These are phyloP conservation scores for Austrofundulus limnaeus DNA, from an alignment of 2,113 vertebrate species.

Conservation along the genomic window DNA sequence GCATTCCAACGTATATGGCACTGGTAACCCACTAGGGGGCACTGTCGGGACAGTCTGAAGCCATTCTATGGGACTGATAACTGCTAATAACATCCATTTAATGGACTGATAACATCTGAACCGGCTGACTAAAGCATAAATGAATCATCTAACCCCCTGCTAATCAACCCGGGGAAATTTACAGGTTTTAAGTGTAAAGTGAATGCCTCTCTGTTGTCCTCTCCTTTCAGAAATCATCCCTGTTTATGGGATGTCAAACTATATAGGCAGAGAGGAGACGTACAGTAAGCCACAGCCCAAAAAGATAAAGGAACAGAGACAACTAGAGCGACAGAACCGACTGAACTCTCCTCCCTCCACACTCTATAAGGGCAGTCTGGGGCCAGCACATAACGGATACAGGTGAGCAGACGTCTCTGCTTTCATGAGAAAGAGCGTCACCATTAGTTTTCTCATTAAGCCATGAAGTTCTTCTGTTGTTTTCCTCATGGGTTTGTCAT, in stretches of 20 bases:
- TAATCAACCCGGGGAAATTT: too few relatives aligned
- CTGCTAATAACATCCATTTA: too few relatives aligned
- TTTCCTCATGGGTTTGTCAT: background rate
- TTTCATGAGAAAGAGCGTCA: background rate
- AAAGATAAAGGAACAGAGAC: constrained; percentile 89
- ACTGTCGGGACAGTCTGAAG: too few relatives aligned
- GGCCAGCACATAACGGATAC: constrained; percentile 87
- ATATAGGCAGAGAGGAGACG: constrained; percentile 90
- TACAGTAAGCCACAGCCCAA: constrained; percentile 95
- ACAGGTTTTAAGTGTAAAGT: background rate
- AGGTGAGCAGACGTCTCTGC: constrained; percentile 55
- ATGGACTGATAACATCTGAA: too few relatives aligned
- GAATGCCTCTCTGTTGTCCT: background rate
- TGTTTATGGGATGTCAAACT: constrained; percentile 95
- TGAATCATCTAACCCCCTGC: too few relatives aligned
- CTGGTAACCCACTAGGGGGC: too few relatives aligned
- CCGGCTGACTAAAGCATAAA: too few relatives aligned
- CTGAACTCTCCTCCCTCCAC: constrained; percentile 92
- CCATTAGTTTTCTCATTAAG: background rate
- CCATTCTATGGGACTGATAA: too few relatives aligned
- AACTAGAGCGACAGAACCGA: constrained; percentile 92
- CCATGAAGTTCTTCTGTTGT: background rate
- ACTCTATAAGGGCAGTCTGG: constrained; percentile 87
- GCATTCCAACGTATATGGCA: too few relatives aligned
- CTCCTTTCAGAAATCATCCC: constrained; percentile 90